Conservation (phyloP, 2,888 invertebrate species). For the Cephus rjabovi region DNA sequence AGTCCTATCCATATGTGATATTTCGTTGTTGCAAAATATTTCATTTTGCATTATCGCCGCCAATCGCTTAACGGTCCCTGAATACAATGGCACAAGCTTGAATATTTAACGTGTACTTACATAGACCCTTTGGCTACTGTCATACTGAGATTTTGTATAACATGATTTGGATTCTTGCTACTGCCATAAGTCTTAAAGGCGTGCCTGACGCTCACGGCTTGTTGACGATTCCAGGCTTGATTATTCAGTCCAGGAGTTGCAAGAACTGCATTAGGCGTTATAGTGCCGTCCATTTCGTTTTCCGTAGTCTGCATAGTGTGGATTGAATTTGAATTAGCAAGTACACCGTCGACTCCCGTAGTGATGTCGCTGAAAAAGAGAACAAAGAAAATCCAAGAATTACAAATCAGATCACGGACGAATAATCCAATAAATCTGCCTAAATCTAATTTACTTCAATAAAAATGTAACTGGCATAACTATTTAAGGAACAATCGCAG, state of each 20-base stretch:
- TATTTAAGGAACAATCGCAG: background rate
- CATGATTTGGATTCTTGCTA: slow-evolving; percentile 87
- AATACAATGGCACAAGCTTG: slow-evolving; percentile 1
- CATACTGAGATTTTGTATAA: slow-evolving; percentile 90
- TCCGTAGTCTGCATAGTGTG: slow-evolving; percentile 49
- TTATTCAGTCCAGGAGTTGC: slow-evolving; percentile 61
- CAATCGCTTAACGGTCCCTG: background rate
- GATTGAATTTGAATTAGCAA: slow-evolving; percentile 42
- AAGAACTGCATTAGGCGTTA: slow-evolving; percentile 52
- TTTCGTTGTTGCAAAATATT: background rate
- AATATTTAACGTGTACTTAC: slow-evolving; percentile 73
- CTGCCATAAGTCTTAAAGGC: slow-evolving; percentile 92
- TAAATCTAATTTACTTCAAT: background rate
- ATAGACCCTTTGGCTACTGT: slow-evolving; percentile 95
- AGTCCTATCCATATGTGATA: background rate
- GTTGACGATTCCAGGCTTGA: slow-evolving; percentile 74
- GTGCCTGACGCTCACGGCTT: slow-evolving; percentile 88
- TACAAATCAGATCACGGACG: background rate
- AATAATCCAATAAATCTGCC: background rate
- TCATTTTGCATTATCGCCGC: background rate
- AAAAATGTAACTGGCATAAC: background rate
- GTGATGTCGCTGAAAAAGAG: slow-evolving; percentile 64
- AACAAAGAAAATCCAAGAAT: background rate
- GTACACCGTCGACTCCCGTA: slow-evolving; percentile 62
- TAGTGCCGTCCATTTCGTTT: slow-evolving; percentile 41